Percentiles rank a stretch among this genome's conserved stretches.
These are phyloP conservation scores for Heliconius hermathena DNA, from an alignment of 1,140 invertebrate species.

Conservation along the genomic window DNA sequence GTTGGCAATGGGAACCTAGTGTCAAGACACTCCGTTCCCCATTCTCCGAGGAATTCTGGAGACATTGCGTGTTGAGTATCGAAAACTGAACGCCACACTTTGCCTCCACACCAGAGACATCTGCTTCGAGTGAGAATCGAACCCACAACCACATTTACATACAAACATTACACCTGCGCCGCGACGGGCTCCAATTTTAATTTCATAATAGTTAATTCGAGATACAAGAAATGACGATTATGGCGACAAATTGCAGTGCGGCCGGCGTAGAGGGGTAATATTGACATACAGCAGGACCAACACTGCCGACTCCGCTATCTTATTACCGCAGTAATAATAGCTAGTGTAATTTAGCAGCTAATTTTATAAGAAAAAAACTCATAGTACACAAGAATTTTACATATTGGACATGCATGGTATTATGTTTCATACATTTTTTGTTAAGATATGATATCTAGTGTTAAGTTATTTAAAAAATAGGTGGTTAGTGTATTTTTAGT, in stretches of 20 bases:
- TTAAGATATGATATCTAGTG: neutral
- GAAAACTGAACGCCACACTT: too few species aligned
- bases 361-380: slow-evolving; percentile 13
- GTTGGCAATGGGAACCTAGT: too few species aligned
- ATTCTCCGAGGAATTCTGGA: too few species aligned
- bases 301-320: slow-evolving; percentile 52
- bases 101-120: too few species aligned
- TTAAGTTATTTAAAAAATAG: too few species aligned
- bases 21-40: too few species aligned
- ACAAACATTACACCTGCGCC: too few species aligned
- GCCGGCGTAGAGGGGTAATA: slow-evolving; percentile 48
- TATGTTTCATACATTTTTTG: slow-evolving; percentile 8
- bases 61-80: too few species aligned
- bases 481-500: too few species aligned
- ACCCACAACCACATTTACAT: too few species aligned
- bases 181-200: slow-evolving; percentile 35
- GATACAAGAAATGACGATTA: slow-evolving; percentile 63
- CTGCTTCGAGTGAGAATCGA: too few species aligned
- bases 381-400: neutral
- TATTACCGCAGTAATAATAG: slow-evolving; percentile 48
- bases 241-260: slow-evolving; percentile 70
- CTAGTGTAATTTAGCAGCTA: slow-evolving; percentile 28
- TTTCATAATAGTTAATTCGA: slow-evolving; percentile 62
- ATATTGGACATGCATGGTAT: neutral
- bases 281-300: slow-evolving; percentile 44